Conservation (phyloP, 2,888 invertebrate genomes). For the Mythimna vitellina region DNA sequence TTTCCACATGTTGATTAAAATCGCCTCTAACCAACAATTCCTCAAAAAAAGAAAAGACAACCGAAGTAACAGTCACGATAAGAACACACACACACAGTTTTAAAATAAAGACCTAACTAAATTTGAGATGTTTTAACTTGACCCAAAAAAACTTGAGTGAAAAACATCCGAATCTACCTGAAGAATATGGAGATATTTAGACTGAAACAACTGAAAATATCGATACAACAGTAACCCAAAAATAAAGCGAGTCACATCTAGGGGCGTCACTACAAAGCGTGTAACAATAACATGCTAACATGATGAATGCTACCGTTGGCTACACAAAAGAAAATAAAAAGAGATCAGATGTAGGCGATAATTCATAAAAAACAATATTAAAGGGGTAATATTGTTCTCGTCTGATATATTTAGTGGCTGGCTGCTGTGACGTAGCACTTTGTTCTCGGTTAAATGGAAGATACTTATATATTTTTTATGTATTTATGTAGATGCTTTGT, state of each 20-base stretch:
- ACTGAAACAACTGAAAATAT: slow-evolving; percentile 26
- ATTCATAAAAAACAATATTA: slow-evolving; percentile 87
- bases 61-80: neutral
- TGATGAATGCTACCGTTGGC: slow-evolving; percentile 85
- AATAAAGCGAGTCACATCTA: slow-evolving; percentile 54
- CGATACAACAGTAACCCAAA: slow-evolving; percentile 36
- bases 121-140: neutral
- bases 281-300: slow-evolving; percentile 79
- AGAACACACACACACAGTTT: neutral
- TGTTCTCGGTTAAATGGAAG: slow-evolving; percentile 62
- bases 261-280: slow-evolving; percentile 74
- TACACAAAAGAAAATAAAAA: slow-evolving; percentile 80
- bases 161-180: neutral
- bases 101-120: neutral
- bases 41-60: too few species aligned
- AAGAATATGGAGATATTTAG: slow-evolving; percentile 3
- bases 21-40: too few species aligned
- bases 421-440: slow-evolving; percentile 59
- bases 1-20: too few species aligned
- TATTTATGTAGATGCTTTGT: slow-evolving; percentile 51
- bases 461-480: slow-evolving; percentile 53
- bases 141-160: too few species aligned
- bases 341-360: slow-evolving; percentile 83
- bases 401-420: slow-evolving; percentile 77
- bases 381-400: slow-evolving; percentile 80